Evolutionary conservation across 2,113 vertebrate genomes (phyloP), one percentile per base, ranked within the genome.

Genomic region (Elephas maximus): DNA sequence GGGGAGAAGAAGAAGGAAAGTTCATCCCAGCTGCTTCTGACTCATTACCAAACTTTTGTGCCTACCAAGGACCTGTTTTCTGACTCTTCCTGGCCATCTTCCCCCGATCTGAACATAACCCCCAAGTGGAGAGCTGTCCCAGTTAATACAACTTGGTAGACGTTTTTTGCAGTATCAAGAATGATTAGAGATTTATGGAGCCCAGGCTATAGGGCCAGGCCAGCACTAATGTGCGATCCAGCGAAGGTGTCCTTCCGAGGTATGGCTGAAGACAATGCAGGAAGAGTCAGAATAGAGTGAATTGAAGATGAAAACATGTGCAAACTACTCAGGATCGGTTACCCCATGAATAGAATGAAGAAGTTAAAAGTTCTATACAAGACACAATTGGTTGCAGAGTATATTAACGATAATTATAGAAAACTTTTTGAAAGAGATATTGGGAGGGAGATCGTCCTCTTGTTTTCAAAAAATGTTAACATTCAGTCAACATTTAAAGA

Each of bases 391-490:
- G 7, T 51, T 79, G 63, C 30, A 71, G 51, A 76, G n/a, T 44
- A 44, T 48, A 41, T 94, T 96, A 79, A 79, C 30, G 82, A 12
- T 53, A 78, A 45, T 37, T 73, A 0, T 74, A n/a, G 51, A 77
- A 82, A 89, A 92, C 57, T n/a, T 33, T 12, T 74, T 86, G 85
- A 69, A 60, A 96, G 37, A 80, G 20, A 78, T 33, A n/a, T 4
- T 21, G 17, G 18, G 8, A 71, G 74, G 28, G 37, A 37, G 76
- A 24, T 33, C 2, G 8, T 69, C n/a, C 41, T 85, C 18, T 82
- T 85, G 67, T 53, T 79, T 92, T 95, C 28, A 37, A 78, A 81
- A 97, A 21, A 48, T 45, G 73, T 93, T 93, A 24, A 90, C 37
- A n/a, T 3, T 44, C 60, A 63, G 53, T 57, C 92, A 26, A 6